A percentile compares a stretch with the other conserved stretches of the same genome.
These are phyloP conservation scores for Trimorus sp. DNA, from an alignment of 2,888 invertebrate genomes.

Conservation along the genomic window DNA sequence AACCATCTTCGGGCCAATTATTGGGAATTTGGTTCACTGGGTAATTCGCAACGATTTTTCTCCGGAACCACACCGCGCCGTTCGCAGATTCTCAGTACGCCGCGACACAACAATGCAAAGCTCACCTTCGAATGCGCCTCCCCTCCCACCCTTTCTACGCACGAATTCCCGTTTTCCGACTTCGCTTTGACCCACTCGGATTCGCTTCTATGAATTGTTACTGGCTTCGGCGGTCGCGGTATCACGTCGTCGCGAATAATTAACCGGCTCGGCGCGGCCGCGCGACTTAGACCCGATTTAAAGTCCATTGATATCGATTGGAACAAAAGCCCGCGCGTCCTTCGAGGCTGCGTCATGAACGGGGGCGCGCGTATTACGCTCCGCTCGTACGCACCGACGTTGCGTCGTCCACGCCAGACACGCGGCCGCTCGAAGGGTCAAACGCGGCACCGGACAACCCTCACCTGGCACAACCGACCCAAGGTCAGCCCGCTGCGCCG, in stretches of 20 bases:
- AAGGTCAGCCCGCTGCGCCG: constrained; percentile 80
- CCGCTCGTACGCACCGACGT: constrained; percentile 22
- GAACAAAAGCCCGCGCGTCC: constrained; percentile 28
- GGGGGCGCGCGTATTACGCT: constrained; percentile 29
- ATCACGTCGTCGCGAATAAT: constrained; percentile 4
- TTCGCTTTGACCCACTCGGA: too few species aligned
- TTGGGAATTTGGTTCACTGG: too few species aligned
- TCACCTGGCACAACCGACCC: constrained; percentile 79
- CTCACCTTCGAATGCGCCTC: too few species aligned
- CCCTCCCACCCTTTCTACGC: too few species aligned
- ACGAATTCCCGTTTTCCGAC: too few species aligned
- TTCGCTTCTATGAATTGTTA: too few species aligned
- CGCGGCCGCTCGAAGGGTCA: constrained; percentile 54
- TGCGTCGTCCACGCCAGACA: constrained; percentile 13
- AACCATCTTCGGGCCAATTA: too few species aligned
- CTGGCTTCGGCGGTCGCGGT: too few species aligned
- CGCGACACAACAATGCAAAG: too few species aligned
- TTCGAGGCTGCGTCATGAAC: constrained; percentile 41
- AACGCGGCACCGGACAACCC: constrained; percentile 58
- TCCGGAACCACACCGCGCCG: too few species aligned
- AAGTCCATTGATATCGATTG: constrained; percentile 44
- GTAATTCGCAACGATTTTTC: too few species aligned
- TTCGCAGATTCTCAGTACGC: too few species aligned
- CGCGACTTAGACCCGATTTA: constrained; percentile 2
- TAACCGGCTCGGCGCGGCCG: background rate